phyloP scores from a whole-genome alignment of 2,113 vertebrate genomes.

The Apodemus speciosus region DNA sequence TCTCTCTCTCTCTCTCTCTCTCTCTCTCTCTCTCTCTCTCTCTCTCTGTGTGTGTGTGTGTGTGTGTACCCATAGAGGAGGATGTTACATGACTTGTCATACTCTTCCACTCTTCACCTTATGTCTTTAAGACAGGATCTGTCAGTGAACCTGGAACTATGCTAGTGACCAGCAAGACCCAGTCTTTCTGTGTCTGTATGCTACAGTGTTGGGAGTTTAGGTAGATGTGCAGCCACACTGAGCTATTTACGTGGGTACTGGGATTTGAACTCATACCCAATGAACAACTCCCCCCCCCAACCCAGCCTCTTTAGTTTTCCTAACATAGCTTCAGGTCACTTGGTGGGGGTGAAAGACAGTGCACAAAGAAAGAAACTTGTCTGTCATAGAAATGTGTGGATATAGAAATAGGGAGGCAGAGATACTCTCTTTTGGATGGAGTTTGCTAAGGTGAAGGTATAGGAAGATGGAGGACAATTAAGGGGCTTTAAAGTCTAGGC shows the following conservation, averaged over 20 bases:
- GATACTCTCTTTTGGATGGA: background rate
- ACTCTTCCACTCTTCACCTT: background rate
- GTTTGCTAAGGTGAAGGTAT: fast-evolving
- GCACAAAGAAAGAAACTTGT: background rate
- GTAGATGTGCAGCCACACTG: background rate
- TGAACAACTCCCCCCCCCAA: background rate
- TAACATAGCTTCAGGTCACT: background rate
- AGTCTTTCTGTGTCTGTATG: background rate
- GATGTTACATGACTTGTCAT: background rate
- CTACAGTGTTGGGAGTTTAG: background rate
- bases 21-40: too few species aligned
- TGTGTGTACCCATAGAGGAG: background rate
- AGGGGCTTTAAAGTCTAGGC: background rate
- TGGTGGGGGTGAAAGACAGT: background rate
- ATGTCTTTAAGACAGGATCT: background rate
- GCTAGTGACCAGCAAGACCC: background rate
- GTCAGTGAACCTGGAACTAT: background rate
- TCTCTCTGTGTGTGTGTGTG: too few species aligned
- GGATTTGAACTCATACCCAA: background rate
- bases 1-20: too few species aligned
- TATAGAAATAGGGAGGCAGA: background rate
- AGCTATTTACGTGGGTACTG: background rate
- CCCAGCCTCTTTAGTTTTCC: background rate
- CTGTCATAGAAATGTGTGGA: background rate
- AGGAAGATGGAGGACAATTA: background rate